Conservation (phyloP, 2,888 invertebrate genomes). For the Perizoma flavofasciatum region DNA sequence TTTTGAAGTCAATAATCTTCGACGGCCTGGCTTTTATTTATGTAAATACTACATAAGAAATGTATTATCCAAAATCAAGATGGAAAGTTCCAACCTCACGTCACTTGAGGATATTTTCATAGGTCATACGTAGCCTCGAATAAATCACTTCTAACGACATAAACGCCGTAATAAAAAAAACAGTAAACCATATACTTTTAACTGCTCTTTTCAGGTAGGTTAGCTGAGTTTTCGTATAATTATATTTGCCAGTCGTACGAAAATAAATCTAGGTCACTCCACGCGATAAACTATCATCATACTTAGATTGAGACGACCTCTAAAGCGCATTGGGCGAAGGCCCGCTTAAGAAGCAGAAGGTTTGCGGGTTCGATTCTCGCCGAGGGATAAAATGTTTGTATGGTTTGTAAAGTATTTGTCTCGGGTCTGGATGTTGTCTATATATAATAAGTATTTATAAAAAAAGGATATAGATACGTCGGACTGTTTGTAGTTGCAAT, state of each 20-base stretch:
- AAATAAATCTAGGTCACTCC: neutral
- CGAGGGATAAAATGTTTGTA: too few relatives aligned
- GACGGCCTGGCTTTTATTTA: too few relatives aligned
- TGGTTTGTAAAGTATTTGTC: too few relatives aligned
- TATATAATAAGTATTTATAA: too few relatives aligned
- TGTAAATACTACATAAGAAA: neutral
- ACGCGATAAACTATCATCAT: neutral
- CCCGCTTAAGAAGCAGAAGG: too few relatives aligned
- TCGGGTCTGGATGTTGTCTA: too few relatives aligned
- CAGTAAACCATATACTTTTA: slow-evolving; percentile 37
- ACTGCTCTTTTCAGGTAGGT: slow-evolving; percentile 29
- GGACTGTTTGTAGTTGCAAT: too few relatives aligned
- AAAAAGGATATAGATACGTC: too few relatives aligned
- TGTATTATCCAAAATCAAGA: slow-evolving; percentile 2
- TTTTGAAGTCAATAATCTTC: too few relatives aligned
- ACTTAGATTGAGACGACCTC: too few relatives aligned
- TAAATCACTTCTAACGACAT: slow-evolving; percentile 43
- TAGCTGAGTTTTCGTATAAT: slow-evolving; percentile 5
- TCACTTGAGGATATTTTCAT: slow-evolving; percentile 14
- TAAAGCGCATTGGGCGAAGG: too few relatives aligned
- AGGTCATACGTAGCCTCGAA: slow-evolving; percentile 19
- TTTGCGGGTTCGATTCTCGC: too few relatives aligned
- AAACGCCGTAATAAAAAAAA: slow-evolving; percentile 23
- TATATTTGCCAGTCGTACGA: slow-evolving; percentile 5
- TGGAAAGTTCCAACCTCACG: neutral